Evolutionary conservation across 1,140 invertebrate genomes (phyloP), one percentile per base, ranked within the genome.

Genomic region (Lepidostoma basale): DNA sequence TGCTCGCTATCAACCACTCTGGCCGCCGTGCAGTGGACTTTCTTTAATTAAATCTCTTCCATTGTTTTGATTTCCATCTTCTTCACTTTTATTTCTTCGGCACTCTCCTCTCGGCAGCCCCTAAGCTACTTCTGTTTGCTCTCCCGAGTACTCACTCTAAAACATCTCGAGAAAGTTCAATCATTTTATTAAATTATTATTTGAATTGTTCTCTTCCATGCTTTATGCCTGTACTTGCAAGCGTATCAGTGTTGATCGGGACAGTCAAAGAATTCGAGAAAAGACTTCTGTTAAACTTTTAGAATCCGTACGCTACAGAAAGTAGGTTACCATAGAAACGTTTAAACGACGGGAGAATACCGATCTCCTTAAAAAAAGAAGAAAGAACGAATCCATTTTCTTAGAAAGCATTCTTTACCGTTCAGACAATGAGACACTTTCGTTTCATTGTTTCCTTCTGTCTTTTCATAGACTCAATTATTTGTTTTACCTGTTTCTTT

Each of bases 381-480:
- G 42, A 45, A 45, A 45, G 18, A 20, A 45, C 10, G 58, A 67
- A 59, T 59, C 39, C 64, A 67, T 67, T 67, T 67, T 67, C 54
- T 47, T 23, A 28, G 64, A 20, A 59, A 67, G 42, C 64, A 67
- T 67, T 58, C 64, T 67, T 67, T 22, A 33, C 28, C 25, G 64
- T 44, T 16, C 52, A 58, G 45, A 67, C 52, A 59, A 47, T 26
- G 39, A 20, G 22, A 62, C 12, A 58, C 63, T 20, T 25, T 30
- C 63, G 63, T 23, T 52, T 42, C 64, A 67, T 49, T 59, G 64
- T 67, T 66, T 66, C 63, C 39, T 30, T 67, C 47, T 45, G 52
- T 49, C 33, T 40, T 18, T 42, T 49, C 26, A 67, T 25, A 30
- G 64, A 59, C 58, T 67, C 64, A 58, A 58, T 67, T 67, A 59